Percentiles rank a stretch among this genome's conserved stretches.
These are phyloP conservation scores for Cinclus mexicanus DNA, from an alignment of 2,113 vertebrate species.

Conservation along the genomic window DNA sequence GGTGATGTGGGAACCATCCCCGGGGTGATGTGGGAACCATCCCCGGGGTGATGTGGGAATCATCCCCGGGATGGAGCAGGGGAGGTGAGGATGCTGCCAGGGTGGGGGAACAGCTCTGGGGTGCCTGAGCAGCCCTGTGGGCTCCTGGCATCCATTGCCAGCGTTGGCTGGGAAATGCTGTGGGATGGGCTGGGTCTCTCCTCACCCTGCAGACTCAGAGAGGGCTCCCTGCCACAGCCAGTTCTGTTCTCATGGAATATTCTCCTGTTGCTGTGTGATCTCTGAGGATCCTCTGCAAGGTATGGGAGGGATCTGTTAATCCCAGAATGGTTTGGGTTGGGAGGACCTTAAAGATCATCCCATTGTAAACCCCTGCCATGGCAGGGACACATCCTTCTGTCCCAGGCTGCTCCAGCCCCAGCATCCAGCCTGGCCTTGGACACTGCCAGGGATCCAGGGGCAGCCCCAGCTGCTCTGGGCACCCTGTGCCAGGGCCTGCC, in stretches of 20 bases:
- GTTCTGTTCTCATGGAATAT: rapidly evolving
- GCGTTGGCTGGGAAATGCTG: rapidly evolving
- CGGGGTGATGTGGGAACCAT: rapidly evolving
- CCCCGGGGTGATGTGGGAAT: too few species aligned
- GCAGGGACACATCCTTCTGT: rapidly evolving
- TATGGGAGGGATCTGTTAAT: background rate
- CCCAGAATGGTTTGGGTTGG: background rate
- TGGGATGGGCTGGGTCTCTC: rapidly evolving
- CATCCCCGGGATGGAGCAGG: background rate
- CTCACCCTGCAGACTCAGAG: background rate
- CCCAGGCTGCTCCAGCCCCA: background rate
- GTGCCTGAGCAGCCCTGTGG: background rate
- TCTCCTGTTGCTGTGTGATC: background rate
- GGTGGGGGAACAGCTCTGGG: background rate
- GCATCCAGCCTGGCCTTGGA: background rate
- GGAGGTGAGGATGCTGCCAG: rapidly evolving
- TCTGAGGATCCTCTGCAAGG: rapidly evolving
- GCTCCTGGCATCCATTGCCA: background rate
- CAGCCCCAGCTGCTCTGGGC: background rate
- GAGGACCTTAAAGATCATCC: background rate
- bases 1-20: background rate
- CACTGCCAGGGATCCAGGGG: background rate
- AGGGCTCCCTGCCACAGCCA: background rate
- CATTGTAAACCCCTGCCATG: too few species aligned
- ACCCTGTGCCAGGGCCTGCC: background rate